Evolutionary conservation across 2,888 invertebrate species (phyloP).

Genomic region (Hololepta plana): DNA sequence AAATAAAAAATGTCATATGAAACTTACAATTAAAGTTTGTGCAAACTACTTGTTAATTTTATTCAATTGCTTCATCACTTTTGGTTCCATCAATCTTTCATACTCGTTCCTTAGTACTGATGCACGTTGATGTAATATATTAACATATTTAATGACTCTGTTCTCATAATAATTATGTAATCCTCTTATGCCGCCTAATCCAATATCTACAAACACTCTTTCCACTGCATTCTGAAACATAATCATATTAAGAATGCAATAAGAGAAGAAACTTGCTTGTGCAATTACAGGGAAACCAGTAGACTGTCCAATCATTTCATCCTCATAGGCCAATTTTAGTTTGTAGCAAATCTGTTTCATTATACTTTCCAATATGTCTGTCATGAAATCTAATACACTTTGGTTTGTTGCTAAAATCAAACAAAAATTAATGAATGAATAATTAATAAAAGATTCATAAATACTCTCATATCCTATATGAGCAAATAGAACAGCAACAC

Average conservation of each 20-base stretch:
- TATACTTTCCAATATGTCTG: conserved; percentile 31
- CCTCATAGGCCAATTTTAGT: conserved; percentile 33
- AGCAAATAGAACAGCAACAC: conserved; percentile 30
- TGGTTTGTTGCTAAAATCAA: conserved; percentile 25
- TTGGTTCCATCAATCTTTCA: conserved; percentile 15
- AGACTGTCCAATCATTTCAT: conserved; percentile 24
- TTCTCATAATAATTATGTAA: conserved; percentile 39
- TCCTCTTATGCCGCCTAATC: conserved; percentile 35
- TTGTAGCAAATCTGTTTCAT: conserved; percentile 28
- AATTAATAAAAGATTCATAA: conserved; percentile 4
- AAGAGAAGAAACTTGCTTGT: not conserved
- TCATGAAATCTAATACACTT: conserved; percentile 29
- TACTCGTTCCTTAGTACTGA: conserved; percentile 18
- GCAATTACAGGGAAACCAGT: conserved; percentile 32
- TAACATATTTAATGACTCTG: conserved; percentile 22
- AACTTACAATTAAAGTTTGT: no score
- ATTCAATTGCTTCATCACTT: no score
- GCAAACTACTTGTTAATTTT: no score
- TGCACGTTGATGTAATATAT: conserved; percentile 19
- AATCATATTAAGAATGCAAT: not conserved
- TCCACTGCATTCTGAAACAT: conserved; percentile 19
- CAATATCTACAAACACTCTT: conserved; percentile 38
- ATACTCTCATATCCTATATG: conserved; percentile 35
- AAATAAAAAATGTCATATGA: conserved; percentile 10
- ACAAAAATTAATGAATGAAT: conserved; percentile 4